Evolutionary conservation across 2,797 vertebrate genomes (phyloP), one percentile per base, ranked within the genome.

Genomic region (Cuculus canorus): DNA sequence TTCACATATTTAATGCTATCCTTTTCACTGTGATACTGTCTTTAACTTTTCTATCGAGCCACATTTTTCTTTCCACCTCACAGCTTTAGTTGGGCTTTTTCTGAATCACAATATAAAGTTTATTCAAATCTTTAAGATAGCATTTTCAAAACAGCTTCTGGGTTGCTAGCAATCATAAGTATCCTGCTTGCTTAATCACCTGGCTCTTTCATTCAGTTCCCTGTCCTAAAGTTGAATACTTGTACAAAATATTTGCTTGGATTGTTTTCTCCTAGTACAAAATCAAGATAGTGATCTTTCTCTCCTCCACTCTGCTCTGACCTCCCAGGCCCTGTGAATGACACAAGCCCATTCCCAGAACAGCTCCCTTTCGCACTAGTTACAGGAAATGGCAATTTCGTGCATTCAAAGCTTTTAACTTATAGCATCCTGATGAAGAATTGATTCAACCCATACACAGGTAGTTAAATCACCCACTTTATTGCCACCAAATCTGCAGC

Each of bases 41-140:
- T 56, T 82, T 56, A 90, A 73, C 9, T 48, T 71, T 41, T 5
- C 27, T 43, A 63, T 19, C 0, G 0, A 63, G 35, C 47, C 30
- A 76, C 18, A 70, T 0, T 0, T 1, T 8, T 10, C 5, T 80
- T 72, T 54, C n/a, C 39, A 52, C 1, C 11, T 16, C 35, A 52
- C 3, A 47, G 33, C 13, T 76, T 59, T 22, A 37, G 21, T 13
- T 33, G 9, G 53, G 10, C 47, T 65, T 68, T 69, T 64, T 50
- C 68, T 88, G 17, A 47, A 75, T 64, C 77, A 56, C 22, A 64
- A 19, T 13, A 71, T 8, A 32, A 70, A 63, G 21, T 47, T 92
- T 43, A 84, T 3, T 60, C 24, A 52, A 35, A 63, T 68, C 19
- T 64, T 64, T 24, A 59, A 64, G 24, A 59, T 6, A 6, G 19